Base-by-base conservation (phyloP, 2,888 invertebrate genomes). In the Physocephala rufipes region DNA sequence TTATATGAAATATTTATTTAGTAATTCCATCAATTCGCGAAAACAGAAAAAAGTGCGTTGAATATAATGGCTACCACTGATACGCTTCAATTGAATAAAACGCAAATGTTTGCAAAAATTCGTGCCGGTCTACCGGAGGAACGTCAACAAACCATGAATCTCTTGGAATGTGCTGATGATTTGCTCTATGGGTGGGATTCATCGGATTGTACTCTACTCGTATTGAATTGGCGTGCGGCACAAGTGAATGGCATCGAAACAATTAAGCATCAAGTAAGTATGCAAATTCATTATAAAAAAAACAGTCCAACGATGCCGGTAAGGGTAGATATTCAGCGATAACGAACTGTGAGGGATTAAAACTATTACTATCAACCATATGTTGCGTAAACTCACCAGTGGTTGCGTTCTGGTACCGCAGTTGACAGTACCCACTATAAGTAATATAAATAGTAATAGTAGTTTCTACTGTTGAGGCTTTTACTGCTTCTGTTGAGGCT, bases 131-230 rank as follows among this genome's bases (percentile, higher is more conserved):
- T 91, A 47, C 87, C 89, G 1, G 84, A 87, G 74, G 85, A 86
- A 72, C 80, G 72, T 58, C 77, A 79, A n/a, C 88, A 88, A 74
- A 89, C 90, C 0, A 86, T 87, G 69, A 89, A 90, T 79, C 83
- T 91, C 53, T 76, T 91, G 45, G 88, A 89, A 67, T 88, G 89
- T 73, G 88, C 88, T 55, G 90, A 91, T 77, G 89, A 90, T 79
- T 84, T 90, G 74, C 81, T 91, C 15, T 91, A 88, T 81, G 88
- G 88, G 7, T 91, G 91, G 91, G 88, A 90, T 78, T 87, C 88
- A 1, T 85, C 86, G 47, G 89, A 90, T 76, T 87, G 86, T 74
- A 89, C 88, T 75, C 82, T 91, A 72, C 81, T 90, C 75, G 88
- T 88, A 30, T 82, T 90, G 73, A 90, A 91, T 82, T 82, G 90